These are phyloP conservation scores for Intellagama lesueurii DNA, from an alignment of 2,797 vertebrate genomes.

Conservation along the genomic window DNA sequence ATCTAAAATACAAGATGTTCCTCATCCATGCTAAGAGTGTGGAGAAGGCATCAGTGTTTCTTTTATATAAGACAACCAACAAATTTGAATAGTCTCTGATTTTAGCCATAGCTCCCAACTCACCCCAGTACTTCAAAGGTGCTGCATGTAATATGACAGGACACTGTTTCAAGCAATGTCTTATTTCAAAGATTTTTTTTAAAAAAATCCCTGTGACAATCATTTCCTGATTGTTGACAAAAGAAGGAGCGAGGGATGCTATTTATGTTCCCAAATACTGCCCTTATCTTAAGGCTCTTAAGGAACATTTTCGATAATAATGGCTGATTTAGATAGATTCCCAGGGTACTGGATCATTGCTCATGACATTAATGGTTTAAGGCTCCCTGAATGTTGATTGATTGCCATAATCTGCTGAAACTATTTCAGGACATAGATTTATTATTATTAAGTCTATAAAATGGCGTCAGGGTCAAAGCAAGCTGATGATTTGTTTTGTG, in stretches of 20 bases:
- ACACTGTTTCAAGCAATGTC: conserved; percentile 49
- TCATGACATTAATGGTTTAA: conserved; percentile 83
- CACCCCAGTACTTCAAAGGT: conserved; percentile 54
- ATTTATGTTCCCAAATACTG: conserved; percentile 69
- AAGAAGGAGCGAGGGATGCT: conserved; percentile 62
- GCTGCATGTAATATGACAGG: conserved; percentile 43
- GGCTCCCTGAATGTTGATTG: conserved; percentile 83
- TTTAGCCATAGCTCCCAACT: conserved; percentile 4
- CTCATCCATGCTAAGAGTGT: not conserved
- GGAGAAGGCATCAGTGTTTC: not conserved
- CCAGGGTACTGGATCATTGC: conserved; percentile 75
- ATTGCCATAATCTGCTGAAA: conserved; percentile 82
- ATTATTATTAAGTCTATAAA: conserved; percentile 84
- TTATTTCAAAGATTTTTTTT: conserved; percentile 54
- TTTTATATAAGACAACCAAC: not conserved
- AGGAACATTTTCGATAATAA: conserved; percentile 74
- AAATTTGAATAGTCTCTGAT: not conserved
- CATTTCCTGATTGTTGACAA: conserved; percentile 60
- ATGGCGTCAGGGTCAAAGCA: conserved; percentile 80
- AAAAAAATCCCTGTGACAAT: conserved; percentile 61
- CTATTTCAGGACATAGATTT: conserved; percentile 85
- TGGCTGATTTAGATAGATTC: conserved; percentile 82
- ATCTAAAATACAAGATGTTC: not conserved
- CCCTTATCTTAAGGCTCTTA: conserved; percentile 72
- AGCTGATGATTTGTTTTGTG: conserved; percentile 77